These are phyloP conservation scores for Kryptopterus vitreolus DNA, from an alignment of 2,797 vertebrate species.

Conservation along the genomic window DNA sequence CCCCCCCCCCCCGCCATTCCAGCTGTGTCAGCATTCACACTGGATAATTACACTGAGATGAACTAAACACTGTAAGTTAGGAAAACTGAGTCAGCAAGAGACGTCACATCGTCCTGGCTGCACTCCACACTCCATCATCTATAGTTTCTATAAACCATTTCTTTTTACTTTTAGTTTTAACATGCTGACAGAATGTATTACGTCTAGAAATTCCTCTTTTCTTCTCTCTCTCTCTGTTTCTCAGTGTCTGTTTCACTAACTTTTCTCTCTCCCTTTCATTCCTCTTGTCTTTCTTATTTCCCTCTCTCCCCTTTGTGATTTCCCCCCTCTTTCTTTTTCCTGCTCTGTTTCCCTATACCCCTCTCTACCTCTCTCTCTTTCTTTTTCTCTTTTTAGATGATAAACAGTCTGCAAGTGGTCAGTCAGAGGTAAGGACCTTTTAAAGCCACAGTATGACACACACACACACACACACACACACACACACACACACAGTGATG, in stretches of 20 bases:
- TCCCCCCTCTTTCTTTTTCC: not conserved
- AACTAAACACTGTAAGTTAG: no score
- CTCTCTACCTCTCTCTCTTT: slow-evolving; percentile 43
- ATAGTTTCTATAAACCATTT: not conserved
- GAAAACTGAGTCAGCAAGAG: no score
- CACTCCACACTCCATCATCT: not conserved
- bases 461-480: not conserved
- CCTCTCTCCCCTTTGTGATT: not conserved
- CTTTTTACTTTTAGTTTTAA: not conserved
- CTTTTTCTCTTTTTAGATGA: slow-evolving; percentile 66
- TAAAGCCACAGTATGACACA: not conserved
- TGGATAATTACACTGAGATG: no score
- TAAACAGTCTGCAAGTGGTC: slow-evolving; percentile 75
- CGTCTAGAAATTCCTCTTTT: not conserved
- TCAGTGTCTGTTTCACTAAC: not conserved
- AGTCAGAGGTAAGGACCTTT: slow-evolving; percentile 77
- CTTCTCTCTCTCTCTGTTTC: no score
- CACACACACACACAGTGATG: not conserved
- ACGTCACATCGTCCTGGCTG: no score
- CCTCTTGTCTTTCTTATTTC: not conserved
- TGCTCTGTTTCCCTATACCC: no score
- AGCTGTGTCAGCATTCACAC: no score
- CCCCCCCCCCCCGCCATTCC: no score
- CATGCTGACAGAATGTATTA: not conserved
- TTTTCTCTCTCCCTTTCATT: not conserved